phyloP scores from a whole-genome alignment of 2,113 vertebrate species.

The Motacilla alba region DNA sequence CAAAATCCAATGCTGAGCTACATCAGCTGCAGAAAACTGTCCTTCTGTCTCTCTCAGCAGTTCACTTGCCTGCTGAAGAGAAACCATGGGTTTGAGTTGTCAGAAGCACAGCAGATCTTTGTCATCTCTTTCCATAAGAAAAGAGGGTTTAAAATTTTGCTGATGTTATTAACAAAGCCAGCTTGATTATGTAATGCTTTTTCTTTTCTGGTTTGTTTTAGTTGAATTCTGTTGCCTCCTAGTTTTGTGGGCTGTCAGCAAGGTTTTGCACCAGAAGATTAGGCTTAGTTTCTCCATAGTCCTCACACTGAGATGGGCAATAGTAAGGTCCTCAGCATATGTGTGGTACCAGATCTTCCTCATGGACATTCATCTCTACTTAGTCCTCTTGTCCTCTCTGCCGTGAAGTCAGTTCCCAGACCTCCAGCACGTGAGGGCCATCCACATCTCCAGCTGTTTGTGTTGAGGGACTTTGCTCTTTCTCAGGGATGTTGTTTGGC shows the following conservation, averaged over 20 bases:
- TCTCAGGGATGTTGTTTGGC: neutral
- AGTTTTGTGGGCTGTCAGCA: neutral
- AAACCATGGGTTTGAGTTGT: neutral
- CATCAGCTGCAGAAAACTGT: neutral
- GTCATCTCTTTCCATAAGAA: neutral
- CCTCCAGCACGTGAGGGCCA: neutral
- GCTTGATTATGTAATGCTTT: neutral
- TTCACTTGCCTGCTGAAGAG: neutral
- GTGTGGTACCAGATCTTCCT: neutral
- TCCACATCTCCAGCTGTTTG: neutral
- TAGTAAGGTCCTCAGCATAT: neutral
- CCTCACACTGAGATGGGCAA: rapidly evolving
- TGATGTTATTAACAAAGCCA: neutral
- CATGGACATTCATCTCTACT: rapidly evolving
- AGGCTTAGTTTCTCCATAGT: neutral
- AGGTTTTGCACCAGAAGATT: neutral
- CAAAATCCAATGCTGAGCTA: neutral
- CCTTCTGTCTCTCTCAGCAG: neutral
- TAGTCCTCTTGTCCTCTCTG: neutral
- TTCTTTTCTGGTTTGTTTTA: neutral
- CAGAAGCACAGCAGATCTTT: neutral
- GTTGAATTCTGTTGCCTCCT: neutral
- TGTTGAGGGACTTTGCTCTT: neutral
- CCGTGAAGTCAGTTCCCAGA: neutral
- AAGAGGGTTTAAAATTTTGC: neutral